phyloP scores from a whole-genome alignment of 1,140 invertebrate species.

The Drosophila bocki region DNA sequence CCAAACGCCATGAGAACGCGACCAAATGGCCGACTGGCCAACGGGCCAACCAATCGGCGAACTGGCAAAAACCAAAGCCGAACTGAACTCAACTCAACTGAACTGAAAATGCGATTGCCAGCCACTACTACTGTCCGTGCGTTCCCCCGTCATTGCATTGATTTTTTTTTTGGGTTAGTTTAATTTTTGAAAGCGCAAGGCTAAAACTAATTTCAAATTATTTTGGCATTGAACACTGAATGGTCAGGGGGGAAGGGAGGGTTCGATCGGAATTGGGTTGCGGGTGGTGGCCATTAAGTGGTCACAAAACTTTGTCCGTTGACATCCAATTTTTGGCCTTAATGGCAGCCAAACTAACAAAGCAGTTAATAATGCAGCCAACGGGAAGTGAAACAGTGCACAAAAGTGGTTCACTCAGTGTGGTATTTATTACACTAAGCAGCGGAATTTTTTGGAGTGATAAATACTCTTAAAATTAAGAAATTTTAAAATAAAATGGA shows the following conservation, averaged over 20 bases:
- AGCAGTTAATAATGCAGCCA: constrained; percentile 52
- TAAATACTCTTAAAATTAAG: neutral
- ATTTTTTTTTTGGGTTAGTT: constrained; percentile 51
- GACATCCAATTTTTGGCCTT: constrained; percentile 57
- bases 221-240: constrained; percentile 63
- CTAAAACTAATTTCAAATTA: constrained; percentile 81
- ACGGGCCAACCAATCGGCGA: constrained; percentile 9
- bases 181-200: constrained; percentile 76
- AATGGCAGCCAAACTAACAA: constrained; percentile 44
- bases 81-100: constrained; percentile 35
- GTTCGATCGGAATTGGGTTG: constrained; percentile 6
- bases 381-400: constrained; percentile 29
- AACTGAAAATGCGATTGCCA: constrained; percentile 56
- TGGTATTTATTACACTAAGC: constrained; percentile 11
- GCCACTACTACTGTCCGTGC: constrained; percentile 25
- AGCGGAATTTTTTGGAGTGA: neutral
- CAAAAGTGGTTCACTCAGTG: constrained; percentile 36
- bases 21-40: constrained; percentile 35
- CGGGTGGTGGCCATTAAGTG: constrained; percentile 61
- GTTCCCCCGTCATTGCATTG: constrained; percentile 47
- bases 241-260: neutral
- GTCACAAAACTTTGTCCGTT: constrained; percentile 58
- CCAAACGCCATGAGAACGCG: constrained; percentile 64
- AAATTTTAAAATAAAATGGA: no score
- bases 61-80: constrained; percentile 28